Evolutionary conservation across 2,888 invertebrate genomes (phyloP).

Genomic region (Lottia scabra): DNA sequence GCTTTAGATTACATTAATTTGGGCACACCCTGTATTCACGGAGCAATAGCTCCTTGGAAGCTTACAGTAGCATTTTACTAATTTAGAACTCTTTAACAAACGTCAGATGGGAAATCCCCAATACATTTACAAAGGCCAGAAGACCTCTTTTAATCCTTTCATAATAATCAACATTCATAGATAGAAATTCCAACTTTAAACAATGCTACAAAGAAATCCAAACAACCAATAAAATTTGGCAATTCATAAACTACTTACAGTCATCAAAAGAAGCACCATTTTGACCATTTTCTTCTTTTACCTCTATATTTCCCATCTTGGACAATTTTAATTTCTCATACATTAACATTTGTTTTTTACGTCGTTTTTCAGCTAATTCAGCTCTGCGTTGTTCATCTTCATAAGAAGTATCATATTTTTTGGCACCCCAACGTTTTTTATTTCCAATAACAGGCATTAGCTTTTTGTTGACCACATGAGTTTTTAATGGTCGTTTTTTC

Average conservation of each 20-base stretch:
- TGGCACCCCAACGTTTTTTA: slow-evolving; percentile 25
- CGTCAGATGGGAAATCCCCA: too few species aligned
- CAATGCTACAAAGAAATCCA: neutral
- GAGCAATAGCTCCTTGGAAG: too few species aligned
- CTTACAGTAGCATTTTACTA: too few species aligned
- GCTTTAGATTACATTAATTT: too few species aligned
- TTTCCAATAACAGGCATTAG: slow-evolving; percentile 15
- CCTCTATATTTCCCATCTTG: slow-evolving; percentile 22
- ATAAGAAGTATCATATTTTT: slow-evolving; percentile 40
- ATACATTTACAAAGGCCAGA: too few species aligned
- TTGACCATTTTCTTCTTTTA: slow-evolving; percentile 25
- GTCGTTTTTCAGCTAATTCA: slow-evolving; percentile 49
- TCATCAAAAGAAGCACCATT: slow-evolving; percentile 45
- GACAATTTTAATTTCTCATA: slow-evolving; percentile 33
- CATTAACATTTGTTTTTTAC: slow-evolving; percentile 47
- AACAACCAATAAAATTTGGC: neutral
- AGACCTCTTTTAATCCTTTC: too few species aligned
- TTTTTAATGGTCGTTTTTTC: neutral
- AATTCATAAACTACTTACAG: slow-evolving; percentile 38
- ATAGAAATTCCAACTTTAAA: too few species aligned
- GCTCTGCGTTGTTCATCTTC: slow-evolving; percentile 42
- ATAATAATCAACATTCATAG: too few species aligned
- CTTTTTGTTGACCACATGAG: slow-evolving; percentile 1
- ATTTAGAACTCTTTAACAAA: too few species aligned
- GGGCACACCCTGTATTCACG: too few species aligned